phyloP scores from a whole-genome alignment of 2,113 vertebrate genomes.

The Ondatra zibethicus region DNA sequence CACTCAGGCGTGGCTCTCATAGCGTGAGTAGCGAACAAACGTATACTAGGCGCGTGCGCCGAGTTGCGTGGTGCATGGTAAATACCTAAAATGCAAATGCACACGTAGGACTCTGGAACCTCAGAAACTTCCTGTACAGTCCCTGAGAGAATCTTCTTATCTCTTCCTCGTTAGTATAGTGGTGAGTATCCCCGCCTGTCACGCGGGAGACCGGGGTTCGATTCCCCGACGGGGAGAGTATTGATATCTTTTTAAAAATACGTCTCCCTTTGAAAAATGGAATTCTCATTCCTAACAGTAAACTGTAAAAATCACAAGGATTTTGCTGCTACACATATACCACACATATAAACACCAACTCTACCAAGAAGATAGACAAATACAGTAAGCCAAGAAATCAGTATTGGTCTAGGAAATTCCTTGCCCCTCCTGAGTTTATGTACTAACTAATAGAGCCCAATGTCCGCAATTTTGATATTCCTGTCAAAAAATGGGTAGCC shows the following conservation, averaged over 20 bases:
- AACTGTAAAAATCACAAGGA: neutral
- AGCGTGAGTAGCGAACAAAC: too few relatives aligned
- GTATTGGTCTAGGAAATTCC: neutral
- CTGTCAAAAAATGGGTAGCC: neutral
- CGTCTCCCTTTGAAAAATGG: accelerated
- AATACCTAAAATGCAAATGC: accelerated
- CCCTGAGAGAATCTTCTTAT: accelerated
- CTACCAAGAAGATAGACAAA: too few relatives aligned
- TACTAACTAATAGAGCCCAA: neutral
- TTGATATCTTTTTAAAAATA: accelerated
- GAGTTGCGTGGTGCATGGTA: accelerated
- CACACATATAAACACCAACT: neutral
- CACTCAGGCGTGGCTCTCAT: neutral
- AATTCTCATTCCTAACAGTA: neutral
- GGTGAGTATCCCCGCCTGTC: constrained; percentile 74
- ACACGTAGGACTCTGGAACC: accelerated
- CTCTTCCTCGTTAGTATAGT: constrained; percentile 71
- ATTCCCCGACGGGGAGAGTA: constrained; percentile 66
- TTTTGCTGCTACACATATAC: too few relatives aligned
- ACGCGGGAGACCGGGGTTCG: constrained; percentile 74
- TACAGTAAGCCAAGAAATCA: neutral
- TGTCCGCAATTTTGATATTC: neutral
- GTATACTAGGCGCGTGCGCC: accelerated
- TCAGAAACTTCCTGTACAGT: neutral
- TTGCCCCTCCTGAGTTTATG: neutral